phyloP scores from a whole-genome alignment of 2,797 vertebrate genomes.

The Neostethus bicornis region DNA sequence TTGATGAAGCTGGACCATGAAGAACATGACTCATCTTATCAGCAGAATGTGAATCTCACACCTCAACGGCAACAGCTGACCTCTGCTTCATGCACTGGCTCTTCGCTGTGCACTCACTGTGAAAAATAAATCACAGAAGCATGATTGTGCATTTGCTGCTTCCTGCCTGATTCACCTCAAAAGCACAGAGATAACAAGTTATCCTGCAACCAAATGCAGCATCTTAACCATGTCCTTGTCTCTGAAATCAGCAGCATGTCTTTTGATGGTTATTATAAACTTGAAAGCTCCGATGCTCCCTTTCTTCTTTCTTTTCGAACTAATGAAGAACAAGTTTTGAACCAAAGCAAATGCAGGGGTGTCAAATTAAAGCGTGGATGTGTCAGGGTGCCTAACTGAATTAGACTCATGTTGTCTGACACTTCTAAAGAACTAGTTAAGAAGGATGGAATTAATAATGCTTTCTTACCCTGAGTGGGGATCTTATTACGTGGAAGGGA shows the following conservation, averaged over 20 bases:
- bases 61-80: constrained; percentile 11
- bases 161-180: constrained; percentile 26
- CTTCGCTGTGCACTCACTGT: constrained; percentile 3
- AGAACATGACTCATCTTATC: background rate
- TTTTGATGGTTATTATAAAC: constrained; percentile 48
- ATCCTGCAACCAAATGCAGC: constrained; percentile 36
- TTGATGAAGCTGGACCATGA: constrained; percentile 1
- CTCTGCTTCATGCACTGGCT: constrained; percentile 18
- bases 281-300: constrained; percentile 57
- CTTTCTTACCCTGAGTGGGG: constrained; percentile 9
- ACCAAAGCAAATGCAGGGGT: constrained; percentile 40
- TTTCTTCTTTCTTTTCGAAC: constrained; percentile 39
- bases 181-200: constrained; percentile 54
- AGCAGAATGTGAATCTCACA: constrained; percentile 20
- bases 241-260: constrained; percentile 24
- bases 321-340: constrained; percentile 54
- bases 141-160: constrained; percentile 47
- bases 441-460: constrained; percentile 35
- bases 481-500: background rate
- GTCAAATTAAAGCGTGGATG: constrained; percentile 47
- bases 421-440: constrained; percentile 30
- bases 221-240: constrained; percentile 15
- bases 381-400: constrained; percentile 42
- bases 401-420: constrained; percentile 46
- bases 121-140: constrained; percentile 34